Base-by-base conservation (phyloP, 2,113 vertebrate genomes). In the Daubentonia madagascariensis region DNA sequence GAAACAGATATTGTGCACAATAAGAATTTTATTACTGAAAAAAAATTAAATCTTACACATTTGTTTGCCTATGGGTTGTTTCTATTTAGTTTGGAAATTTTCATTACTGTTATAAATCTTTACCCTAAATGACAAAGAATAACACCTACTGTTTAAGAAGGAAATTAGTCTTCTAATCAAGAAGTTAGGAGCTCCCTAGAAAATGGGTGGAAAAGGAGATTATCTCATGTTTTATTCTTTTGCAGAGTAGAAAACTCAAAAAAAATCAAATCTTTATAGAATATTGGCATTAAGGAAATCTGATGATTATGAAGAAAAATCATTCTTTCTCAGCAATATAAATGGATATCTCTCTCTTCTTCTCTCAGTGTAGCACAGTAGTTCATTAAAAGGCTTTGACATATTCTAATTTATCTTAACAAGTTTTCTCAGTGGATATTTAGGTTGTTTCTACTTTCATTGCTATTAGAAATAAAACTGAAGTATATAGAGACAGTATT, bases 111-210 rank as follows among this genome's bases (percentile, higher is more conserved):
- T 93, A 67, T 54, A 97, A 97, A 96, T 96, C 37, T 96, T 96
- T 85, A 93, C 78, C 25, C 65, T 84, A 95, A 97, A 95, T 92
- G 65, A 54, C 79, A 83, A 97, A 94, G 76, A 93, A 63, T 54
- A 98, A 86, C 63, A 93, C 73, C 88, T 85, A 91, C 59, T 81
- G 32, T 76, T 61, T 80, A 96, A 85, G 61, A 94, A 97, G 65
- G 2, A 81, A 97, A 96, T 92, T 91, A 68, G 50, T 35, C 65
- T 97, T 97, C 96, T 92, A 97, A 84, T 95, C 83, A 97, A 94
- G 91, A 98, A 97, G 95, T 94, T 96, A 95, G 79, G 28, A 79
- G 40, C 50, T 87, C 65, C 52, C 68, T 87, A 54, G 91, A 79
- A 97, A 95, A 94, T 67, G 81, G 16, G 2, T 94, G 23, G 30